A percentile compares a stretch with the other conserved stretches of the same genome.
These are phyloP conservation scores for Bombus balteatus DNA, from an alignment of 1,140 invertebrate species.

Conservation along the genomic window DNA sequence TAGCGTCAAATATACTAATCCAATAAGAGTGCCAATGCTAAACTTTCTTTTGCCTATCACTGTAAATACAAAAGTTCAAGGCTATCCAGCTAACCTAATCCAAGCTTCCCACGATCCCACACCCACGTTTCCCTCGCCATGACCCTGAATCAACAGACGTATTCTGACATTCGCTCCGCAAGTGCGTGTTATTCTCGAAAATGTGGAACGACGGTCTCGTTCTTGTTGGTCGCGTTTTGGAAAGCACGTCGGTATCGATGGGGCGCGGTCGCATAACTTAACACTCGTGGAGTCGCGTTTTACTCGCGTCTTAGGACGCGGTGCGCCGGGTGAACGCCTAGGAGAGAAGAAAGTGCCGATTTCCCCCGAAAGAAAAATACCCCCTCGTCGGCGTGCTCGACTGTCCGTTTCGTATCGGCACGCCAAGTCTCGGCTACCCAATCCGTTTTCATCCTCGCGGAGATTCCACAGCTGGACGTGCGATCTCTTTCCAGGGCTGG, in stretches of 20 bases:
- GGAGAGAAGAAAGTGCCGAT: constrained; percentile 66
- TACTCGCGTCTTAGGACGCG: neutral
- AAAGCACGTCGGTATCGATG: constrained; percentile 34
- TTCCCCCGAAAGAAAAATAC: constrained; percentile 64
- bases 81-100: neutral
- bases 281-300: neutral
- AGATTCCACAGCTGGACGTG: neutral
- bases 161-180: too few relatives aligned
- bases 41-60: too few relatives aligned
- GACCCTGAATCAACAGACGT: neutral
- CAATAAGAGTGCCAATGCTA: too few relatives aligned
- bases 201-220: constrained; percentile 46
- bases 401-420: constrained; percentile 30
- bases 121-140: neutral
- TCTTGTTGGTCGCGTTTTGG: constrained; percentile 66
- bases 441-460: constrained; percentile 35
- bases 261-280: constrained; percentile 32
- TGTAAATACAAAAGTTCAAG: neutral
- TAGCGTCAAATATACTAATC: too few relatives aligned
- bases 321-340: neutral
- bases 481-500: constrained; percentile 34
- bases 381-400: neutral
- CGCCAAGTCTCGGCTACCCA: constrained; percentile 7
- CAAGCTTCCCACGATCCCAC: neutral
- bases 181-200: neutral